Evolutionary conservation across 1,140 invertebrate genomes (phyloP).

Genomic region (Procambarus clarkii): DNA sequence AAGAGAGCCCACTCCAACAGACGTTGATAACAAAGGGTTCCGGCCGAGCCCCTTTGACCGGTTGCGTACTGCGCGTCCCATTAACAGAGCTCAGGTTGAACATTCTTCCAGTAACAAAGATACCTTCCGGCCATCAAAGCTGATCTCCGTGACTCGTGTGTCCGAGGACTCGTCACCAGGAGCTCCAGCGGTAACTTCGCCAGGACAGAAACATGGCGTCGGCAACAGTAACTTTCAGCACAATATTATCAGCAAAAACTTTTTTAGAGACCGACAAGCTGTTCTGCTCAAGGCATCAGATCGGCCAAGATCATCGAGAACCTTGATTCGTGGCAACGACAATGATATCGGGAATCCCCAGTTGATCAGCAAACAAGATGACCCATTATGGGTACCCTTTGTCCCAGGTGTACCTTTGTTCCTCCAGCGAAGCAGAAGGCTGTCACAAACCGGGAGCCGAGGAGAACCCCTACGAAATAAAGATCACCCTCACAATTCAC

Average conservation of each 20-base stretch:
- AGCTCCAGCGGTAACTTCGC: not conserved
- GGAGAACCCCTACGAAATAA: not conserved
- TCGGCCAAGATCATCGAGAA: not conserved
- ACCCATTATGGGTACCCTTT: not conserved
- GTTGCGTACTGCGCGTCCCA: not conserved
- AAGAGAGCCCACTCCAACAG: not conserved
- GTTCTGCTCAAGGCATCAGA: not conserved
- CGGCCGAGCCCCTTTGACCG: constrained; percentile 22
- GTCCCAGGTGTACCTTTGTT: not conserved
- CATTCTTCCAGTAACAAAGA: not conserved
- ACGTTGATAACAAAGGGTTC: not conserved
- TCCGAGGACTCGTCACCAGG: not conserved
- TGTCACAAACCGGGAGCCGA: too few species aligned
- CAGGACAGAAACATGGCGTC: not conserved
- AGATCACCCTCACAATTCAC: too few species aligned
- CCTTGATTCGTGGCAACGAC: not conserved
- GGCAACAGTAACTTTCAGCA: not conserved
- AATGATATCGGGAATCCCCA: not conserved
- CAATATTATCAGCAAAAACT: not conserved
- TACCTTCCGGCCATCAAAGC: not conserved
- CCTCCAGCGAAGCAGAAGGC: not conserved
- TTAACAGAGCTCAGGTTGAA: too few species aligned
- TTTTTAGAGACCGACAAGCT: not conserved
- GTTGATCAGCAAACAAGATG: not conserved
- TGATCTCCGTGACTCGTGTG: not conserved